Conservation (phyloP, 2,113 vertebrate species). For the Vireo altiloquus region DNA sequence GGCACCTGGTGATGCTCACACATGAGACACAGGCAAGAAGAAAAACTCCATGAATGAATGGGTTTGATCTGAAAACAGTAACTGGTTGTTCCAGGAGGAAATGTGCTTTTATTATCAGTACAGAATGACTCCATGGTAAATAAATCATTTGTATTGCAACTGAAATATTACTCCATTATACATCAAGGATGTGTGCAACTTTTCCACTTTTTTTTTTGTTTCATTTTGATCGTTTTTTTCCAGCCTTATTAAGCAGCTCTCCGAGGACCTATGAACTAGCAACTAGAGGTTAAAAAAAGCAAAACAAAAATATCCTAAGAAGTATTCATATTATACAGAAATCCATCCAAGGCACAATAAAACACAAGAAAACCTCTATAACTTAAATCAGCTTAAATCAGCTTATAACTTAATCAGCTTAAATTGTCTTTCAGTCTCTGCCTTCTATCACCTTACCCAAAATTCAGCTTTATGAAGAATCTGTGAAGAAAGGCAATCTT, state of each 20-base stretch:
- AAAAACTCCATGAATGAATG: constrained; percentile 12
- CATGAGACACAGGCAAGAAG: not conserved
- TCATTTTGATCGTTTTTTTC: not conserved
- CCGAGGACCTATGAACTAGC: not conserved
- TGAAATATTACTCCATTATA: constrained; percentile 6
- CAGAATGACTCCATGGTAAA: not conserved
- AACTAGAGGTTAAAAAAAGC: not conserved
- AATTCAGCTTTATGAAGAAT: not conserved
- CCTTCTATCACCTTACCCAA: not conserved
- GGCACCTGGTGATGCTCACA: not conserved
- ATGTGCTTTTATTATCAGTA: constrained; percentile 28
- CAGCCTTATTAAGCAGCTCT: not conserved
- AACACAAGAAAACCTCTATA: not conserved
- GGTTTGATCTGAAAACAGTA: constrained; percentile 2
- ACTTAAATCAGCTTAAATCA: not conserved
- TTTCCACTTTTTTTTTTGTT: not conserved
- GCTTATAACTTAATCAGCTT: not conserved
- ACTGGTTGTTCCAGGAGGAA: constrained; percentile 14
- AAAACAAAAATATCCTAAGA: not conserved
- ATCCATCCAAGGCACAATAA: not conserved
- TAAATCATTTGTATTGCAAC: constrained; percentile 13
- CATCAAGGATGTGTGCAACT: not conserved
- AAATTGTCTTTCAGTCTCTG: not conserved
- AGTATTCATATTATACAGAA: not conserved
- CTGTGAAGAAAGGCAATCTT: not conserved